Percentiles rank a stretch among this genome's conserved stretches.
Evolutionary conservation across 2,888 invertebrate species (phyloP).

Genomic region (Bimastos eiseni): DNA sequence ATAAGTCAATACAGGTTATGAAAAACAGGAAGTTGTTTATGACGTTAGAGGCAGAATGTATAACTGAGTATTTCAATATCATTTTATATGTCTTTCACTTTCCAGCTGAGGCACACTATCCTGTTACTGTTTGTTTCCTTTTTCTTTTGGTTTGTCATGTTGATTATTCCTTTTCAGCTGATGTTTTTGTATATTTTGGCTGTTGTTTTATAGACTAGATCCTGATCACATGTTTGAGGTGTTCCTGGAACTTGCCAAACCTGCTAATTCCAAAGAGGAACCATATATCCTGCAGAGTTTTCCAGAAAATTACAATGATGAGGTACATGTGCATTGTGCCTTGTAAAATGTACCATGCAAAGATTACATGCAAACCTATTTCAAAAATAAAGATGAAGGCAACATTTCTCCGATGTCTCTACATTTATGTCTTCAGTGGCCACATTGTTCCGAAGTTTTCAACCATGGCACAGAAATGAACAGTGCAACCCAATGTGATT

Average conservation of each 20-base stretch:
- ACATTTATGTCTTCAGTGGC: too few species aligned
- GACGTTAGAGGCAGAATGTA: neutral
- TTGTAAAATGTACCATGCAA: neutral
- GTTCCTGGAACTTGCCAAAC: constrained; percentile 18
- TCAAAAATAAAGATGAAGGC: neutral
- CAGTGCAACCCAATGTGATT: too few species aligned
- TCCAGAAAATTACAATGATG: constrained; percentile 16
- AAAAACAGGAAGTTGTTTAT: neutral
- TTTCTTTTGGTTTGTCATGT: neutral
- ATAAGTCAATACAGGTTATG: neutral
- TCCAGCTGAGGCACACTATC: neutral
- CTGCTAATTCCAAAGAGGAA: neutral
- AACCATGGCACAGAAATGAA: too few species aligned
- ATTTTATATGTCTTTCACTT: neutral
- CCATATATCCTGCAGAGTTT: constrained; percentile 24
- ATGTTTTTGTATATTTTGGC: neutral
- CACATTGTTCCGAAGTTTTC: neutral
- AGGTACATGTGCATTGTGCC: neutral
- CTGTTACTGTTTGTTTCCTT: neutral
- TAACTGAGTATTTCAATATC: neutral
- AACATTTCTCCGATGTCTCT: neutral
- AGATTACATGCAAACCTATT: neutral
- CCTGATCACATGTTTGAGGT: constrained; percentile 15
- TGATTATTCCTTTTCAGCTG: neutral
- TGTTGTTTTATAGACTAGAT: constrained; percentile 7